A percentile compares a stretch with the other conserved stretches of the same genome.
phyloP scores from a whole-genome alignment of 2,888 invertebrate genomes.

The Bimastos eiseni region DNA sequence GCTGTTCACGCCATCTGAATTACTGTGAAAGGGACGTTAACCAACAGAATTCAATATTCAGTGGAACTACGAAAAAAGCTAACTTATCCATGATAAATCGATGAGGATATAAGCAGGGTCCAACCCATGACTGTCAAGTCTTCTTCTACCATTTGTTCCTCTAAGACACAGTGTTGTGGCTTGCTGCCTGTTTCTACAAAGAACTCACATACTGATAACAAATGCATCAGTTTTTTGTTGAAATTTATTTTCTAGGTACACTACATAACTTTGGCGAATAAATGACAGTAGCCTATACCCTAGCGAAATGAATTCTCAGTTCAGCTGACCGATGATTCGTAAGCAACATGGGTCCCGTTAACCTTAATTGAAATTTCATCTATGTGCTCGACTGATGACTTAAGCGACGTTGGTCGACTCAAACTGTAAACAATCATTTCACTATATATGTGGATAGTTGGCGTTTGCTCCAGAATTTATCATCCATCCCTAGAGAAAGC shows the following conservation, averaged over 20 bases:
- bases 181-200: not conserved
- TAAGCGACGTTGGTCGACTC: not conserved
- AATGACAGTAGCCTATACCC: not conserved
- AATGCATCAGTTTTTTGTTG: not conserved
- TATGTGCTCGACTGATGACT: not conserved
- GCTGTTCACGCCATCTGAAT: not conserved
- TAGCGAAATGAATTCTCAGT: not conserved
- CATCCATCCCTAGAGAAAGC: not conserved
- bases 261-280: not conserved
- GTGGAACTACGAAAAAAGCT: not conserved
- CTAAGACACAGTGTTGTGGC: not conserved
- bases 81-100: not conserved
- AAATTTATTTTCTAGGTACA: not conserved
- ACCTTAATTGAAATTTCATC: not conserved
- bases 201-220: not conserved
- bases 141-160: not conserved
- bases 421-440: slow-evolving; percentile 5
- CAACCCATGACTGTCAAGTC: not conserved
- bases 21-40: not conserved
- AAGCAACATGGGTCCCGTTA: not conserved
- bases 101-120: too few species aligned
- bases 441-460: not conserved
- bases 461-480: not conserved
- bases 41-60: not conserved
- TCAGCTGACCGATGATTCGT: not conserved